Evolutionary conservation across 2,113 vertebrate species (phyloP).

Genomic region (Atherinomorus stipes): DNA sequence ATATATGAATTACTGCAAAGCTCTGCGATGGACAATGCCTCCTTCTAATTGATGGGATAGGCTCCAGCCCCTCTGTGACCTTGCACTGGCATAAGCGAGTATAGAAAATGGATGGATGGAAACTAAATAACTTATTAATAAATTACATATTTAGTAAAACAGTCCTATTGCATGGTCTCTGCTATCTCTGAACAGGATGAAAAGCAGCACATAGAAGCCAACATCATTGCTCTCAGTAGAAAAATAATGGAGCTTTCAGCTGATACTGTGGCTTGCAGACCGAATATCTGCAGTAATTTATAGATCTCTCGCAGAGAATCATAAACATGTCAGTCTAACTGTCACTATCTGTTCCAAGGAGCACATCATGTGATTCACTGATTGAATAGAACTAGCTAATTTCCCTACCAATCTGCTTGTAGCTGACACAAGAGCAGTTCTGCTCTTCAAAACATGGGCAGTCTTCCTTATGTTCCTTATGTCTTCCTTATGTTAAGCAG

Average conservation of each 20-base stretch:
- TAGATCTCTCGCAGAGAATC: conserved; percentile 34
- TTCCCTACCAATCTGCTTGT: conserved; percentile 51
- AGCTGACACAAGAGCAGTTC: conserved; percentile 60
- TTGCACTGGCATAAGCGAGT: too few relatives aligned
- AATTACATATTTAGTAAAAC: too few relatives aligned
- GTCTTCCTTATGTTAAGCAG: conserved; percentile 45
- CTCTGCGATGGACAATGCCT: too few relatives aligned
- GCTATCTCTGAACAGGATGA: too few relatives aligned
- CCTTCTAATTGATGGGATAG: too few relatives aligned
- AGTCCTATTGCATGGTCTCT: too few relatives aligned
- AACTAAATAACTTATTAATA: too few relatives aligned
- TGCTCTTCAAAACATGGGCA: conserved; percentile 60
- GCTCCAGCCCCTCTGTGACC: too few relatives aligned
- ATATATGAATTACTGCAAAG: too few relatives aligned
- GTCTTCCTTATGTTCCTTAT: conserved; percentile 45
- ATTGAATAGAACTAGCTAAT: conserved; percentile 57
- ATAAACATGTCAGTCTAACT: conserved; percentile 51
- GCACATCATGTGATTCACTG: conserved; percentile 50
- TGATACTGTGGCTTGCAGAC: conserved; percentile 13
- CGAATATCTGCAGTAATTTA: conserved; percentile 42
- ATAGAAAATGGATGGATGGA: too few relatives aligned
- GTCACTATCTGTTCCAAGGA: conserved; percentile 49
- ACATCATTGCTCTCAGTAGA: too few relatives aligned
- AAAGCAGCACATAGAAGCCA: too few relatives aligned
- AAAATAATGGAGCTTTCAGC: neutral